Percentiles rank a stretch among this genome's conserved stretches.
These are phyloP conservation scores for Pterocles gutturalis DNA, from an alignment of 2,113 vertebrate genomes.

Conservation along the genomic window DNA sequence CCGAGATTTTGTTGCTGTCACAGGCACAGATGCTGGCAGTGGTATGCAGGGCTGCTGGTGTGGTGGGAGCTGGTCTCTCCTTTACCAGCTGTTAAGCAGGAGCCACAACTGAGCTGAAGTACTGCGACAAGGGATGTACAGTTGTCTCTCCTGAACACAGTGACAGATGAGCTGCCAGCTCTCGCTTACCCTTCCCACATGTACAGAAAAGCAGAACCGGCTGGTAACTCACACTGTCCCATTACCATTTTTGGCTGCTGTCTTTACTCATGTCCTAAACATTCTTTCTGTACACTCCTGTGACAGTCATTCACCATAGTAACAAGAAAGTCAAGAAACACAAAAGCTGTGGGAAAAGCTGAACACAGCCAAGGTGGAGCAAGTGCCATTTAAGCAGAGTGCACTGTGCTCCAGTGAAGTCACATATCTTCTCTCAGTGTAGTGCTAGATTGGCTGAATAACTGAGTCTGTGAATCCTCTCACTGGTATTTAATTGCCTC, in stretches of 20 bases:
- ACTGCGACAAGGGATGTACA: background rate
- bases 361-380: background rate
- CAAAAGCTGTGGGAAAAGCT: background rate
- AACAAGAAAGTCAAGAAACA: constrained; percentile 11
- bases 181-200: background rate
- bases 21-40: background rate
- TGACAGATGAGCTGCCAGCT: background rate
- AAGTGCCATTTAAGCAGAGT: background rate
- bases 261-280: background rate
- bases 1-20: background rate
- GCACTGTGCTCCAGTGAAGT: background rate
- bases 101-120: background rate
- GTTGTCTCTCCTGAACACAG: background rate
- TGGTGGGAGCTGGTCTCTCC: background rate
- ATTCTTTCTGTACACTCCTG: background rate
- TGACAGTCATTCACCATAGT: constrained; percentile 11
- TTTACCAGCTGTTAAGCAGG: background rate
- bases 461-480: background rate
- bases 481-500: background rate
- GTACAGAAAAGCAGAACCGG: background rate
- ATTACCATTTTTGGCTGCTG: background rate
- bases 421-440: background rate
- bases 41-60: background rate
- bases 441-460: background rate
- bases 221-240: background rate